Base-by-base conservation (phyloP, 2,797 vertebrate species). In the Falco peregrinus region DNA sequence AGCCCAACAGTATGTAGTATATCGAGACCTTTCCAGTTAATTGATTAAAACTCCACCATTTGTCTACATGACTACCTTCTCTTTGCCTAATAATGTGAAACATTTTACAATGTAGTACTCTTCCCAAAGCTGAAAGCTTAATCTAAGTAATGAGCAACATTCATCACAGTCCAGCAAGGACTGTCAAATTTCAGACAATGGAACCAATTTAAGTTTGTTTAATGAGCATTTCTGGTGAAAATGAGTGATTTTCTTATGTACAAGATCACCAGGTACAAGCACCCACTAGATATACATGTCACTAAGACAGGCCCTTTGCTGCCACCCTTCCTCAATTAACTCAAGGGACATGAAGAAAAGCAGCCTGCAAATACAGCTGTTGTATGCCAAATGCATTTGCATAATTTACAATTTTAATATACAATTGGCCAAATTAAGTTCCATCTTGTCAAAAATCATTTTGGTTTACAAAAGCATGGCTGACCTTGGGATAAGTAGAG, bases 81-180 rank as follows among this genome's bases (percentile, higher is more conserved):
- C 77, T 80, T n/a, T 75, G 71, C 85, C 67, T 96, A 96, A 90
- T 88, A 96, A 89, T 51, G 80, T 45, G 67, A 93, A 86, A 96
- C 71, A 90, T 91, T 94, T 96, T 85, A 83, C 59, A 69, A 50
- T 39, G 39, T 63, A 84, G 64, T 90, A 31, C 43, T 87, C 86
- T 88, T 95, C 67, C 86, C 76, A 91, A 94, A 96, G 80, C 78
- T 90, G 69, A 91, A 94, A 77, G 63, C 84, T 97, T 96, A 88
- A 96, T 91, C 77, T 90, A 60, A 92, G 64, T 96, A 97, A 96
- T 91, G 88, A 94, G 74, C 51, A 84, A 31, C 78, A 96, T 97
- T 95, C 67, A 96, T 97, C 95, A 96, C 81, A 84, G 92, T 91
- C 79, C 71, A 89, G 39, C 24, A 8, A 59, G 28, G 53, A 85